Evolutionary conservation across 2,888 invertebrate species (phyloP), one percentile per base, ranked within the genome.

Genomic region (Xylota sylvarum): DNA sequence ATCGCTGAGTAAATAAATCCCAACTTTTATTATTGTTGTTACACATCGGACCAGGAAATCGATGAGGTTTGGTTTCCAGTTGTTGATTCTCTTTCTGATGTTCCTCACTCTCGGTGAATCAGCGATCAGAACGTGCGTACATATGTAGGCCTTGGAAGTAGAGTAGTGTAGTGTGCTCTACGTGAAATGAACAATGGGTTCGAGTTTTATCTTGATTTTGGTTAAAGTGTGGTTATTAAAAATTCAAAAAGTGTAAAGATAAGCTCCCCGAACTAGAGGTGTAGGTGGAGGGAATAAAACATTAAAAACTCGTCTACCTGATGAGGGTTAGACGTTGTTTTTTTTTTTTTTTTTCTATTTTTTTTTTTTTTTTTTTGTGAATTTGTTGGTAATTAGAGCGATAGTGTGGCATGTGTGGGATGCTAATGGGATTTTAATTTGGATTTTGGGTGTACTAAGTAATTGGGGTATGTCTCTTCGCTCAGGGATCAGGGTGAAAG

Each of bases 401-500:
- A 81, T 81, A 64, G 65, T 55, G 27, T 46, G 27, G 32, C 50
- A 37, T 82, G 64, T 76, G 70, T 65, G 58, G 77, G 60, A 78
- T 78, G 77, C 52, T 83, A 77, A 83, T 77, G 72, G 46, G 50
- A 65, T 67, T 77, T 77, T 77, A 77, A 83, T 72, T 65, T 46
- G 27, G 27, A 60, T 50, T n/a, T 40, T 65, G 40, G 12, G 40
- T 62, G 37, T 30, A 30, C 37, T 35, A 19, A 70, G 46, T 46
- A 56, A 58, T 62, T 62, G 52, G 62, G 60, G 30, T 17, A 62
- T 52, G 73, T 52, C 19, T 67, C 37, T 40, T 37, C 30, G 50
- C 37, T 30, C 12, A 27, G 23, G 27, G 73, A 50, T 62, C 17
- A 17, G 12, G n/a, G 35, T 50, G n/a, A 37, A 52, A 19, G 70